Conservation (phyloP, 2,888 invertebrate genomes). For the Amaurobius ferox region DNA sequence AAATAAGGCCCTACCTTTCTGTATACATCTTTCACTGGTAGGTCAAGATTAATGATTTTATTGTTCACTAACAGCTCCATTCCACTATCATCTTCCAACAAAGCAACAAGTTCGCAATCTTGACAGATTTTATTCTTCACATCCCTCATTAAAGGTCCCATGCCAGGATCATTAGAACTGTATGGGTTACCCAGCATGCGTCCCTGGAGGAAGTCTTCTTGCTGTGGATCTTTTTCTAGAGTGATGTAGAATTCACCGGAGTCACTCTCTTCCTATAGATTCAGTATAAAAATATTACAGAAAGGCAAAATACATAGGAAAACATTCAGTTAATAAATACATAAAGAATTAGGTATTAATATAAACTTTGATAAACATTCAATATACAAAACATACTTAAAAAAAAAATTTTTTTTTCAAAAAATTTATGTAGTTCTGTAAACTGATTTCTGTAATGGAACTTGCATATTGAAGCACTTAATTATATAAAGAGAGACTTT, state of each 20-base stretch:
- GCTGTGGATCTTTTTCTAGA: slow-evolving; percentile 98
- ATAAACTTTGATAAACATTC: too few species aligned
- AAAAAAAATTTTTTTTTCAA: too few species aligned
- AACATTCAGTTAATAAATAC: too few species aligned
- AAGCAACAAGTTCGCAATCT: slow-evolving; percentile 98
- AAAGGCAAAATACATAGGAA: too few species aligned
- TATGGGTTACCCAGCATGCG: slow-evolving; percentile 99
- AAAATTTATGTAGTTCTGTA: too few species aligned
- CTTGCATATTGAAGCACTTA: too few species aligned
- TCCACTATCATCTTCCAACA: slow-evolving; percentile 98
- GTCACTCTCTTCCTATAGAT: slow-evolving; percentile 89
- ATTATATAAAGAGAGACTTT: too few species aligned
- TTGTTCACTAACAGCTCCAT: slow-evolving; percentile 98
- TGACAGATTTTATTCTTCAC: slow-evolving; percentile 99
- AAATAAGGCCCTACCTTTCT: slow-evolving; percentile 79
- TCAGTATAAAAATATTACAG: too few species aligned
- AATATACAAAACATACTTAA: too few species aligned
- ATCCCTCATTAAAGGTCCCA: slow-evolving; percentile 98
- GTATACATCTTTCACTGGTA: slow-evolving; percentile 90
- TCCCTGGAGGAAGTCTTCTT: slow-evolving; percentile 98
- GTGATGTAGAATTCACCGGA: slow-evolving; percentile 97
- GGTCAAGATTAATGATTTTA: slow-evolving; percentile 97
- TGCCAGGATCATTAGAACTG: slow-evolving; percentile 92
- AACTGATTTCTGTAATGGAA: too few species aligned
- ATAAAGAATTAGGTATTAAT: too few species aligned